A percentile compares a stretch with the other conserved stretches of the same genome.
phyloP scores from a whole-genome alignment of 2,888 invertebrate genomes.

The Cephus pygmeus region DNA sequence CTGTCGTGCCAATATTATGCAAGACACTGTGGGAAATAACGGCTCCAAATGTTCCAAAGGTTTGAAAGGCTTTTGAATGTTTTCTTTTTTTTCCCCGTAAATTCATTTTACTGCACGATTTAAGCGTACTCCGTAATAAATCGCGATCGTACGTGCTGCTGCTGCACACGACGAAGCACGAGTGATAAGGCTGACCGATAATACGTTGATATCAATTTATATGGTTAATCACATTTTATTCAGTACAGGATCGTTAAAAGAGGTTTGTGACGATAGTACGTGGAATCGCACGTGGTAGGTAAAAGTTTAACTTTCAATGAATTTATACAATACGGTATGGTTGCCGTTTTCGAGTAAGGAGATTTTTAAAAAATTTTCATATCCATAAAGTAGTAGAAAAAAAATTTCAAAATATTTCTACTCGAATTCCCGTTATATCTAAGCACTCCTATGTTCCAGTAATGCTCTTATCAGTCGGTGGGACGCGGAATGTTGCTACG shows the following conservation, averaged over 20 bases:
- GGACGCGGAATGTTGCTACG: slow-evolving; percentile 40
- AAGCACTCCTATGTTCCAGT: not conserved
- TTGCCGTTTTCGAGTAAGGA: not conserved
- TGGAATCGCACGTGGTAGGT: too few relatives aligned
- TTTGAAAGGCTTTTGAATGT: not conserved
- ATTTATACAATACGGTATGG: not conserved
- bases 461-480: slow-evolving; percentile 32
- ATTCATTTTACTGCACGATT: not conserved
- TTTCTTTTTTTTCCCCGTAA: not conserved
- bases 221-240: too few relatives aligned
- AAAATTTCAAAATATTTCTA: too few relatives aligned
- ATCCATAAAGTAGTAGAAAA: not conserved
- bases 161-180: not conserved
- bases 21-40: slow-evolving; percentile 51
- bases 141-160: not conserved
- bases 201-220: too few relatives aligned
- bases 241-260: too few relatives aligned
- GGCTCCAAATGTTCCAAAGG: too few relatives aligned
- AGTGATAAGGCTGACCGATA: not conserved
- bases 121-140: not conserved
- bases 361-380: not conserved
- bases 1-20: slow-evolving; percentile 44
- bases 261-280: too few relatives aligned
- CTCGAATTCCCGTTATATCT: too few relatives aligned
- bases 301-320: too few relatives aligned